Evolutionary conservation across 2,797 vertebrate species (phyloP).

Genomic region (Carcharodon carcharias): DNA sequence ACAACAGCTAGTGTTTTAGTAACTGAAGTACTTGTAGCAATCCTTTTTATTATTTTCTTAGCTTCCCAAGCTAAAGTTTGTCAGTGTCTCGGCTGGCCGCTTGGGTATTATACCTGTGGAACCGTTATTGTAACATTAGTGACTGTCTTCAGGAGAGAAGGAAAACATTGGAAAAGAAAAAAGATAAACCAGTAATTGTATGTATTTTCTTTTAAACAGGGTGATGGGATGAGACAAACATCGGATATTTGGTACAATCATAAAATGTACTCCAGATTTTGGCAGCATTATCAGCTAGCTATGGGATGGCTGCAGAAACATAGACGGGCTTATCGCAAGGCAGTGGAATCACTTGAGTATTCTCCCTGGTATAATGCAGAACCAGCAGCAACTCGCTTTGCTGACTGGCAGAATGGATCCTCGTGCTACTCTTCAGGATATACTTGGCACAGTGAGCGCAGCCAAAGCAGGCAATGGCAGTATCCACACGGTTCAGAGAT

Average conservation of each 20-base stretch:
- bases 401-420: conserved; percentile 49
- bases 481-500: not conserved
- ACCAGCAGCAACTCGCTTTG: conserved; percentile 44
- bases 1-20: too few relatives aligned
- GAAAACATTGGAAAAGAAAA: not conserved
- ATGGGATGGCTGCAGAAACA: conserved; percentile 81
- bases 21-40: not conserved
- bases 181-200: not conserved
- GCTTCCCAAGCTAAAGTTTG: not conserved
- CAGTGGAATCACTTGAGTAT: conserved; percentile 59
- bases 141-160: not conserved
- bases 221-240: conserved; percentile 40
- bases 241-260: conserved; percentile 63
- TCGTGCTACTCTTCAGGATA: not conserved
- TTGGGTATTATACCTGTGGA: not conserved
- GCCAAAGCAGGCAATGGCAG: not conserved
- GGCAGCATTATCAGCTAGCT: conserved; percentile 81
- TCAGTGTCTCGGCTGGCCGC: not conserved
- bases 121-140: not conserved
- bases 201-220: conserved; percentile 45
- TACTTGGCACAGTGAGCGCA: not conserved
- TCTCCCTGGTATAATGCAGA: conserved; percentile 40
- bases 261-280: conserved; percentile 71
- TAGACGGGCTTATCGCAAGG: conserved; percentile 69
- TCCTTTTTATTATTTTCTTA: not conserved